Percentiles rank a stretch among this genome's conserved stretches.
Evolutionary conservation across 2,113 vertebrate genomes (phyloP).

Genomic region (Dendropsophus ebraccatus): DNA sequence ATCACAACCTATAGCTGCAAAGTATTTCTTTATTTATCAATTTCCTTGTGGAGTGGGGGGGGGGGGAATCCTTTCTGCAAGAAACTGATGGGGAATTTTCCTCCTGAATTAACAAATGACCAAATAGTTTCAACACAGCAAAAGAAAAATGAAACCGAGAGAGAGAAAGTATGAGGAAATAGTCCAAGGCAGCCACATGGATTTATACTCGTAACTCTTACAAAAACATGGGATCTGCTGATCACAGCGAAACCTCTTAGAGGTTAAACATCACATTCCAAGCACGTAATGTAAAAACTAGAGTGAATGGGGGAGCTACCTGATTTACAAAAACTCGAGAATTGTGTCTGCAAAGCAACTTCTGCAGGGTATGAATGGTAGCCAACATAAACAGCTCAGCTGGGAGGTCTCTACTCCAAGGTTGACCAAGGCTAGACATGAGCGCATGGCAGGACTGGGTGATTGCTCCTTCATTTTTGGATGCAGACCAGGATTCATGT

Average conservation of each 20-base stretch:
- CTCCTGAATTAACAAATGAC: constrained; percentile 18
- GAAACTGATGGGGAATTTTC: neutral
- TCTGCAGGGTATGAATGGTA: neutral
- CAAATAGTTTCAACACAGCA: constrained; percentile 9
- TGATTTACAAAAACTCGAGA: neutral
- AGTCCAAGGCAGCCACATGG: neutral
- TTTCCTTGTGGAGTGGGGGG: constrained; percentile 34
- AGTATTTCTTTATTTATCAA: neutral
- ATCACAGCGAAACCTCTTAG: neutral
- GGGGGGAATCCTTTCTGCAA: neutral
- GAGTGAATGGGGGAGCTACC: neutral
- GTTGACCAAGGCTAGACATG: neutral
- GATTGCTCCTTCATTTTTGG: neutral
- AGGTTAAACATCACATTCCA: constrained; percentile 25
- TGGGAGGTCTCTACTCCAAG: neutral
- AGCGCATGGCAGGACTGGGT: neutral
- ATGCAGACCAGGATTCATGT: neutral
- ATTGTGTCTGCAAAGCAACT: neutral
- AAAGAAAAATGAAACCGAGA: constrained; percentile 33
- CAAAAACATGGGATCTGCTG: constrained; percentile 26
- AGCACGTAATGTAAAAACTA: neutral
- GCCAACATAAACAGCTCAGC: constrained; percentile 17
- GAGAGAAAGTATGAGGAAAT: constrained; percentile 32
- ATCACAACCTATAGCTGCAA: neutral
- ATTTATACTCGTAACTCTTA: constrained; percentile 8